Base-by-base conservation (phyloP, 2,113 vertebrate genomes). In the Tragelaphus imberbis region DNA sequence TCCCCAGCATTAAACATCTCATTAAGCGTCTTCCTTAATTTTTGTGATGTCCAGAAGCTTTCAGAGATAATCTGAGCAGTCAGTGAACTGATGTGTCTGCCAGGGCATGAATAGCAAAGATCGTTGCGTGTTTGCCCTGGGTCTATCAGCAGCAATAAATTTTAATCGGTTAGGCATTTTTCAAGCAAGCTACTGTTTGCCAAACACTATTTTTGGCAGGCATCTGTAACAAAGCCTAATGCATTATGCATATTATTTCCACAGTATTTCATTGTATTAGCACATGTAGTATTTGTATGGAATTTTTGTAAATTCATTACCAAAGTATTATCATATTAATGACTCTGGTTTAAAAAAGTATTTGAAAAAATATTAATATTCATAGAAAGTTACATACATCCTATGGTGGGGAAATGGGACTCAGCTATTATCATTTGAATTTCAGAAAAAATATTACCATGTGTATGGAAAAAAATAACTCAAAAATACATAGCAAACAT, bases 251-350 rank as follows among this genome's bases (percentile, higher is more conserved):
- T 98, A 33, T 59, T 15, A 81, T 91, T 98, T 95, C 96, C 77
- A 87, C 58, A 14, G 97, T 93, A 97, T 98, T 98, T 97, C 87
- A 97, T 97, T 97, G 97, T 97, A 96, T 98, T 96, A 94, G 96
- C 85, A 95, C 93, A 88, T 98, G 95, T 97, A 98, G 94, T 97
- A 97, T 97, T 98, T 98, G 80, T 90, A 84, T 96, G 97, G 98
- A 97, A 88, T 97, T 87, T 98, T 95, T 97, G 84, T 86, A 98
- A 98, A 98, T 97, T 94, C 95, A 33, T 97, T 98, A 97, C 75
- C 81, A 84, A 98, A 94, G 97, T 95, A 96, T 97, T 98, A 98
- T 96, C 98, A 97, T 95, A 97, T 97, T 98, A 98, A 98, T 98
- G 96, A 97, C 93, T 94, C 95, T 95, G 56, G 71, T 93, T 94